These are phyloP conservation scores for Saccopteryx bilineata DNA, from an alignment of 2,113 vertebrate species.

Conservation along the genomic window DNA sequence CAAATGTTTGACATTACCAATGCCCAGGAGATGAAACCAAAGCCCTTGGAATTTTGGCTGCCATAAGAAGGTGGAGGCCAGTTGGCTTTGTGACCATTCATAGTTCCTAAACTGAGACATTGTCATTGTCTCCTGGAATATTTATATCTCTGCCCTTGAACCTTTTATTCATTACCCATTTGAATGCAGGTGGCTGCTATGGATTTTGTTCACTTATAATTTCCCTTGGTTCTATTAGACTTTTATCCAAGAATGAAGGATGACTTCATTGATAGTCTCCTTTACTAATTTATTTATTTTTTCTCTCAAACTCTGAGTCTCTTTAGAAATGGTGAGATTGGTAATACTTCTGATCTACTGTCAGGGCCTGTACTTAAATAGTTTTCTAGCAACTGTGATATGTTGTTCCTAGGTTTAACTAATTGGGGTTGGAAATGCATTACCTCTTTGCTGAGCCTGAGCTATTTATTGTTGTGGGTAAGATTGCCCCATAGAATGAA, in stretches of 20 bases:
- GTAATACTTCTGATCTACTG: neutral
- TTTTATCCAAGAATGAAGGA: slow-evolving; percentile 6
- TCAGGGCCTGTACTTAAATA: neutral
- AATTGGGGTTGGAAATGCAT: neutral
- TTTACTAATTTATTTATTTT: neutral
- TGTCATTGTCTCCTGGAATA: neutral
- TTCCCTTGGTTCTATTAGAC: neutral
- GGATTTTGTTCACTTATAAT: slow-evolving; percentile 4
- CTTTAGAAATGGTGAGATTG: neutral
- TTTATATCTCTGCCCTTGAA: neutral
- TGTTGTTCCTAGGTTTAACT: neutral
- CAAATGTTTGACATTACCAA: neutral
- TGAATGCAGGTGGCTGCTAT: neutral
- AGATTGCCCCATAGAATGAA: neutral
- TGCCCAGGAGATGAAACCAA: neutral
- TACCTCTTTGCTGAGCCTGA: neutral
- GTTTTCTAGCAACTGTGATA: neutral
- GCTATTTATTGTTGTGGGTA: neutral
- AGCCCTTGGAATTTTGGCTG: slow-evolving; percentile 36
- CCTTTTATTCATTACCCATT: neutral
- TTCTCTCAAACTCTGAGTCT: neutral
- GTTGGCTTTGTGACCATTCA: neutral
- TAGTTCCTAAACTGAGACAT: neutral
- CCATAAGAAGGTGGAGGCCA: neutral
- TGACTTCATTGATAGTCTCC: slow-evolving; percentile 27